Conservation (phyloP, 2,797 vertebrate genomes). For the Chaetophractus vellerosus region DNA sequence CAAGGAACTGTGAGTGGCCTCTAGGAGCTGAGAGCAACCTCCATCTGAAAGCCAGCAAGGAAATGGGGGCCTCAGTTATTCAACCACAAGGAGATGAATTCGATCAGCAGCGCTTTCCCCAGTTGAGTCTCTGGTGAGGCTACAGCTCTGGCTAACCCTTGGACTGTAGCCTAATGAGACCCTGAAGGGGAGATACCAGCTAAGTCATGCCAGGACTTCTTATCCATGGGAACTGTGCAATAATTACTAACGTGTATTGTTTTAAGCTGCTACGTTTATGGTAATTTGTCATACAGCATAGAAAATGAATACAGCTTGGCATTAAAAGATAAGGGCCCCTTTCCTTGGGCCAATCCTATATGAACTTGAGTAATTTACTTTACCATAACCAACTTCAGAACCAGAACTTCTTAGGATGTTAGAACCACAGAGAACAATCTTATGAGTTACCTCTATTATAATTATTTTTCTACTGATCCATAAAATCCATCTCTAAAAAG, state of each 20-base stretch:
- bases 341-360: not conserved
- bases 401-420: not conserved
- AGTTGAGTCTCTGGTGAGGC: not conserved
- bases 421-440: not conserved
- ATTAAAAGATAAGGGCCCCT: not conserved
- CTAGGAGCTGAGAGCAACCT: not conserved
- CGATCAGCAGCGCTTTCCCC: not conserved
- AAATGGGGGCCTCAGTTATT: not conserved
- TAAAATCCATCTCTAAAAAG: slow-evolving; percentile 27
- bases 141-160: not conserved
- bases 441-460: not conserved
- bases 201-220: not conserved
- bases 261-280: not conserved
- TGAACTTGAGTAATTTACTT: slow-evolving; percentile 9
- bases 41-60: not conserved
- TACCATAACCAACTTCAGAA: not conserved
- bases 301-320: not conserved
- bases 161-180: not conserved
- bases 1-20: not conserved
- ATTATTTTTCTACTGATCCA: slow-evolving; percentile 7
- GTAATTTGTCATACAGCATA: not conserved
- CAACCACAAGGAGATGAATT: not conserved
- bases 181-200: not conserved
- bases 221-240: not conserved
- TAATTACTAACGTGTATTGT: not conserved